phyloP scores from a whole-genome alignment of 2,113 vertebrate species.

The Rhinolophus ferrumequinum region DNA sequence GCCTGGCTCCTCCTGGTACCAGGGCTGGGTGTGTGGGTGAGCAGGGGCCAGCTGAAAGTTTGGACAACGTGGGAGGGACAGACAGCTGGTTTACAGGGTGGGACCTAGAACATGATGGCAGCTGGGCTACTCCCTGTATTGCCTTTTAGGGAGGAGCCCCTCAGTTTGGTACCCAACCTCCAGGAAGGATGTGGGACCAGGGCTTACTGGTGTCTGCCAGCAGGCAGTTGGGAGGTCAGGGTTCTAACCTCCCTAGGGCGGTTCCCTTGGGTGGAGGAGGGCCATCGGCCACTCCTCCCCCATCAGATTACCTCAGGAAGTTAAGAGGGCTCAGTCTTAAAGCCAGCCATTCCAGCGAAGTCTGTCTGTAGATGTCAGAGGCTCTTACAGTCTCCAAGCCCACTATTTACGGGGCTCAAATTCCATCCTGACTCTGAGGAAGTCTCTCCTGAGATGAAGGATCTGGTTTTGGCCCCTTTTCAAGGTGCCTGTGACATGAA shows the following conservation, averaged over 20 bases:
- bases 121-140: not conserved
- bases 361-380: not conserved
- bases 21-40: not conserved
- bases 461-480: not conserved
- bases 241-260: not conserved
- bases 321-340: not conserved
- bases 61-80: not conserved
- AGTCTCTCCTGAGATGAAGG: conserved; percentile 26
- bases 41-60: not conserved
- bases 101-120: not conserved
- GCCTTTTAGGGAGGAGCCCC: conserved; percentile 25
- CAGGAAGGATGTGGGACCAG: not conserved
- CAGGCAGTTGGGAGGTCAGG: not conserved
- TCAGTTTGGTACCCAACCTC: not conserved
- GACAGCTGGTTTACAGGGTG: not conserved
- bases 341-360: not conserved
- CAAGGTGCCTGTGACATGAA: not conserved
- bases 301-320: not conserved
- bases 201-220: not conserved
- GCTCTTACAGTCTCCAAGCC: not conserved
- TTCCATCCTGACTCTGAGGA: conserved; percentile 6
- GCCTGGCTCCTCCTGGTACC: not conserved
- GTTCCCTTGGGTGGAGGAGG: not conserved
- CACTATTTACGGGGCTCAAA: not conserved
- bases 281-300: not conserved